These are phyloP conservation scores for Zalophus californianus DNA, from an alignment of 2,797 vertebrate species.

Conservation along the genomic window DNA sequence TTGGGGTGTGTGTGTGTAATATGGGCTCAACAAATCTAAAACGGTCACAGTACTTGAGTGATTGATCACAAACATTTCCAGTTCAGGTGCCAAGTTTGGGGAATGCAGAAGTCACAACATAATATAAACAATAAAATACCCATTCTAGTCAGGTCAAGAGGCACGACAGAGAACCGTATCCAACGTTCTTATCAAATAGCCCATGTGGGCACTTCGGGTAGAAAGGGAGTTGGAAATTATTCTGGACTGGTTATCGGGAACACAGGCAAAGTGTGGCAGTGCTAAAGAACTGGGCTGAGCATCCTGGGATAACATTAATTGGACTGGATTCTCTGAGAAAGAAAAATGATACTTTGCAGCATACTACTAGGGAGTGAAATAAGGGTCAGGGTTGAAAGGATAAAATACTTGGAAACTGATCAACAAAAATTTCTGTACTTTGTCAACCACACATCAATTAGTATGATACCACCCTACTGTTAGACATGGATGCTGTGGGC, in stretches of 20 bases:
- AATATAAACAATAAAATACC: neutral
- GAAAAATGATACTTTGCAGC: neutral
- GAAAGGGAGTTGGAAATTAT: neutral
- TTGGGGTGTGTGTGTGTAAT: neutral
- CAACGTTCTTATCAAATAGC: neutral
- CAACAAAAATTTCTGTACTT: constrained; percentile 19
- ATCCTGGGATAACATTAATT: neutral
- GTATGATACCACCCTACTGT: neutral
- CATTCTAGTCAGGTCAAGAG: neutral
- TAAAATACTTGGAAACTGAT: neutral
- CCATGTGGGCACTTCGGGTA: neutral
- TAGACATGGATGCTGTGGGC: neutral
- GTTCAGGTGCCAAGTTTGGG: neutral
- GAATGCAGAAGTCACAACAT: neutral
- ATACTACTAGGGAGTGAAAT: neutral
- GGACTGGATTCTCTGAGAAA: constrained; percentile 4
- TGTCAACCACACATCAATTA: neutral
- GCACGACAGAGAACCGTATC: neutral
- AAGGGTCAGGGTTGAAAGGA: neutral
- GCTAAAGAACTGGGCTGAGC: neutral
- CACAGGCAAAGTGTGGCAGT: neutral
- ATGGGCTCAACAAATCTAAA: neutral
- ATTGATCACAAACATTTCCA: constrained; percentile 5
- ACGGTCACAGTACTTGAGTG: neutral
- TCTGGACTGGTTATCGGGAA: neutral